Conservation (phyloP, 1,140 invertebrate genomes). For the Acromyrmex charruanus region DNA sequence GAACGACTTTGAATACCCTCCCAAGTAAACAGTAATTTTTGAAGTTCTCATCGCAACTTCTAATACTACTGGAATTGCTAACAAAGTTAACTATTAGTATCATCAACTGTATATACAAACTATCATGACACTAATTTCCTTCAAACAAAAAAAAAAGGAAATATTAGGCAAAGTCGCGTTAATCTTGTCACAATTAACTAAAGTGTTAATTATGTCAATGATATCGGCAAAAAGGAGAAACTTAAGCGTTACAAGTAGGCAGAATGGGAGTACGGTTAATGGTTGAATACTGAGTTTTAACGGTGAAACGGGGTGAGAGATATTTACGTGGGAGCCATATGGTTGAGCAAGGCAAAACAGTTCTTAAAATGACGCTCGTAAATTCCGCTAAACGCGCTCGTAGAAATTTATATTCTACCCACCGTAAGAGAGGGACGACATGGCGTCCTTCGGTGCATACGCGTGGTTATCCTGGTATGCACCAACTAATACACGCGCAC, state of each 20-base stretch:
- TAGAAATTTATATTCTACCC: slow-evolving; percentile 75
- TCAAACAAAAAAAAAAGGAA: neutral
- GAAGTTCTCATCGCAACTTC: neutral
- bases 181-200: slow-evolving; percentile 51
- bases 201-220: slow-evolving; percentile 55
- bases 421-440: slow-evolving; percentile 53
- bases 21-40: neutral
- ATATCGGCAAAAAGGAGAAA: slow-evolving; percentile 20
- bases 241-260: slow-evolving; percentile 33
- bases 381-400: slow-evolving; percentile 76
- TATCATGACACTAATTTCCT: neutral
- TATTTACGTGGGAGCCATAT: slow-evolving; percentile 77
- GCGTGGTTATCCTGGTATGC: slow-evolving; percentile 68
- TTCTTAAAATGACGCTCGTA: slow-evolving; percentile 79
- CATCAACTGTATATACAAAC: neutral
- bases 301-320: slow-evolving; percentile 65
- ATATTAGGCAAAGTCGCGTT: slow-evolving; percentile 25
- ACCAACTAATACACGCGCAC: slow-evolving; percentile 7
- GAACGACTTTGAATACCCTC: neutral
- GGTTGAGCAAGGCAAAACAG: slow-evolving; percentile 77
- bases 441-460: slow-evolving; percentile 45
- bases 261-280: slow-evolving; percentile 47
- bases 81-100: neutral
- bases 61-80: neutral
- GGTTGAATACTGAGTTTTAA: slow-evolving; percentile 64